phyloP scores from a whole-genome alignment of 2,888 invertebrate species.

The Andrena bicolor region DNA sequence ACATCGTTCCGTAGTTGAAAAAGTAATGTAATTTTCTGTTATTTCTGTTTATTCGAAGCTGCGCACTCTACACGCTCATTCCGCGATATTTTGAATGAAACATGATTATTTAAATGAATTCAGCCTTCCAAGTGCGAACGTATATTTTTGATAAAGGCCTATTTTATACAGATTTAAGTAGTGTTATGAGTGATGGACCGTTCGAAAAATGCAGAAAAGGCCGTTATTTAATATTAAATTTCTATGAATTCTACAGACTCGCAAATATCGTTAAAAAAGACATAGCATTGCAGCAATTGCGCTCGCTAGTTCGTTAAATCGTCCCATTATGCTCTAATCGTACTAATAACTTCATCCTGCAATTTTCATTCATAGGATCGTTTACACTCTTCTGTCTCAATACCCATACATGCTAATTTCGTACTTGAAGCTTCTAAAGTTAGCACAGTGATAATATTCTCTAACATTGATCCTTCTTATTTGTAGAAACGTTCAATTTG shows the following conservation, averaged over 20 bases:
- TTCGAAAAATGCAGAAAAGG: background rate
- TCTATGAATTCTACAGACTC: background rate
- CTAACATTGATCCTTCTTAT: background rate
- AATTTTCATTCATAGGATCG: constrained; percentile 49
- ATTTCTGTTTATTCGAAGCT: background rate
- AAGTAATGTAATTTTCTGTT: background rate
- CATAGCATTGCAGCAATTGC: constrained; percentile 14
- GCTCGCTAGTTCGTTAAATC: constrained; percentile 31
- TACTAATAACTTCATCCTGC: constrained; percentile 48
- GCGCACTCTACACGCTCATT: background rate
- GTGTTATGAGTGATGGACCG: too few relatives aligned
- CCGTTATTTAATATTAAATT: background rate
- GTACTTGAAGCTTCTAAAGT: background rate
- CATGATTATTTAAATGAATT: background rate
- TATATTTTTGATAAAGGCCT: too few relatives aligned
- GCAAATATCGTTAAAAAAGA: constrained; percentile 7
- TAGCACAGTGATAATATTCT: background rate
- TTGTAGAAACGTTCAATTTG: background rate
- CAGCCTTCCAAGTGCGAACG: background rate
- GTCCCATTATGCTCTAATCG: constrained; percentile 44
- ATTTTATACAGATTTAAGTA: too few relatives aligned
- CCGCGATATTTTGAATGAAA: background rate
- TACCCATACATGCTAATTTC: constrained; percentile 29
- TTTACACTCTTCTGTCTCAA: constrained; percentile 24
- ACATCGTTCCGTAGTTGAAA: background rate